Evolutionary conservation across 2,888 invertebrate genomes (phyloP).

Genomic region (Melitaea athalia): DNA sequence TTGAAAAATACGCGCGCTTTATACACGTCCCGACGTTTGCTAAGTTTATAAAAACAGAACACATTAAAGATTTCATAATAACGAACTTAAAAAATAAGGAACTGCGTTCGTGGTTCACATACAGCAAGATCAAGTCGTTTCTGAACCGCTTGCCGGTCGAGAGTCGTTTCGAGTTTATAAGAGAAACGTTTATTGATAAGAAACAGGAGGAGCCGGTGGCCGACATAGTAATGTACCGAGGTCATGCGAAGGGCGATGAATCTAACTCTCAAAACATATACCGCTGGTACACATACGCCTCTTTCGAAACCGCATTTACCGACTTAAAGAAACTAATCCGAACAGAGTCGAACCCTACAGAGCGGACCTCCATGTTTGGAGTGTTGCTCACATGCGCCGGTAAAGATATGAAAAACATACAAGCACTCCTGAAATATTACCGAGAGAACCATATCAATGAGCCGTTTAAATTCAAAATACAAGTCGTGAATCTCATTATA

Average conservation of each 20-base stretch:
- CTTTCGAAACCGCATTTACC: constrained; percentile 57
- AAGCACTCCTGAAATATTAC: constrained; percentile 53
- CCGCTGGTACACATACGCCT: constrained; percentile 60
- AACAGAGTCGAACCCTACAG: constrained; percentile 52
- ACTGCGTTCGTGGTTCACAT: constrained; percentile 43
- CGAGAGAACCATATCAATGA: constrained; percentile 56
- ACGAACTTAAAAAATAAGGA: constrained; percentile 44
- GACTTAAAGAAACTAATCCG: constrained; percentile 44
- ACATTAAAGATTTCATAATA: constrained; percentile 55
- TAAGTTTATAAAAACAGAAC: constrained; percentile 53
- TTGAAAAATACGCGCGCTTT: constrained; percentile 49
- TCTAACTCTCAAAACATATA: constrained; percentile 40
- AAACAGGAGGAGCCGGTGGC: constrained; percentile 22
- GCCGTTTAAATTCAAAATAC: constrained; percentile 43
- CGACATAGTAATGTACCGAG: background rate
- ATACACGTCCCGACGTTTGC: constrained; percentile 59
- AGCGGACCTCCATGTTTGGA: constrained; percentile 51
- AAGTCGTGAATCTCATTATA: constrained; percentile 52
- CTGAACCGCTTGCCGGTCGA: constrained; percentile 53
- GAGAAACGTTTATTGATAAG: constrained; percentile 56
- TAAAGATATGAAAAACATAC: constrained; percentile 47
- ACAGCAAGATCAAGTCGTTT: constrained; percentile 51
- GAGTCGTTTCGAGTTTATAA: constrained; percentile 58
- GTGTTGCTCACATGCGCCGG: constrained; percentile 52
- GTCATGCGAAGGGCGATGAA: background rate